Evolutionary conservation across 1,140 invertebrate genomes (phyloP), one percentile per base, ranked within the genome.

Genomic region (Coenobita brevimanus): DNA sequence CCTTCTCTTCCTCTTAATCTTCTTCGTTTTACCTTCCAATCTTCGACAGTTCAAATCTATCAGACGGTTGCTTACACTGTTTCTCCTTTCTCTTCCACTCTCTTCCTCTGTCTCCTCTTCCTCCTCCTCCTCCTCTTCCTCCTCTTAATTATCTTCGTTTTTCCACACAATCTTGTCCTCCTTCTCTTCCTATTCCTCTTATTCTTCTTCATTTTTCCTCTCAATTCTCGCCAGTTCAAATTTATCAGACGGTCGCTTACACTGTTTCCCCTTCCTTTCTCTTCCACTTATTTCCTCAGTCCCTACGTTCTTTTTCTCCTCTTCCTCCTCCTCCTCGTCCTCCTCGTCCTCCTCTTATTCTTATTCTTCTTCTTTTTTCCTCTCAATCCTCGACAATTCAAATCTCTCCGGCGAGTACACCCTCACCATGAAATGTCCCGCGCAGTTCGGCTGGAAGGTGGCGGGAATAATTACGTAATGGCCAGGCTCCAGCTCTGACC

Each of bases 401-500:
- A 87, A 87, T 1, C 60, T 24, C 17, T 73, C 93, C 88, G 94
- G 93, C 69, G 93, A 93, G 91, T 94, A 95, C 43, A 95, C 92
- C 89, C 94, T 90, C 10, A 95, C 88, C 89, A 95, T 92, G 91
- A 94, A 95, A 27, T 93, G 91, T 33, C 93, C 94, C 80, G 93
- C 92, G 24, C 93, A 89, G 46, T 94, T 92, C 4, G 94, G 93
- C 83, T 94, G 93, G 91, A 94, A 95, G 6, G 95, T 95, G 1
- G 94, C 94, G 4, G 95, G 94, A 57, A 95, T 93, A 75, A 95
- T 93, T 57, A 94, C 93, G 89, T 95, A 95, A 15, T 93, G 91
- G 4, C 94, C 95, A 10, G 93, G 93, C 8, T 92, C 90, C 36
- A 95, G 91, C 84, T 93, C 93, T 90, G 94, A 94, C 27, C 94